Percentiles rank a stretch among this genome's conserved stretches.
phyloP scores from a whole-genome alignment of 2,113 vertebrate genomes.

The Chrysochloris asiatica region DNA sequence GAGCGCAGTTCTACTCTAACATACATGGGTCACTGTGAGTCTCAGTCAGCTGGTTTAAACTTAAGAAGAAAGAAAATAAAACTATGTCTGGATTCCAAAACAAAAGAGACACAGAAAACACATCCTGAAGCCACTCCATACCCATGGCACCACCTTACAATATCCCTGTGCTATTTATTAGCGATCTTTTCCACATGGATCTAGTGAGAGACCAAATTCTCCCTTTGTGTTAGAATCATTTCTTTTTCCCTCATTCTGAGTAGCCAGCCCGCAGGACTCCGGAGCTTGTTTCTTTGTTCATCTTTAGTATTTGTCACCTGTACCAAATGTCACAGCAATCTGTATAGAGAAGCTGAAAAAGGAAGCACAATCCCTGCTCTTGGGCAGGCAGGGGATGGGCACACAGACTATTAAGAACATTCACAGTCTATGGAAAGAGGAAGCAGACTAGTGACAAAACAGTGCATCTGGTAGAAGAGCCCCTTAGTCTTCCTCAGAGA shows the following conservation, averaged over 20 bases:
- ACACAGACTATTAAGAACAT: conserved; percentile 31
- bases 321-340: conserved; percentile 14
- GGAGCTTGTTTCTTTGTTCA: not conserved
- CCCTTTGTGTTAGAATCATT: conserved; percentile 54
- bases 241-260: not conserved
- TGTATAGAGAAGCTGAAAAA: not conserved
- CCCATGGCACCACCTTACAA: not conserved
- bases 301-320: conserved; percentile 61
- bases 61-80: conserved; percentile 51
- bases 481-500: not conserved
- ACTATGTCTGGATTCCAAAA: conserved; percentile 18
- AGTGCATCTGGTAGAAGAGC: not conserved
- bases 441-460: not conserved
- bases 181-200: not conserved
- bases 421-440: not conserved
- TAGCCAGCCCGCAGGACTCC: not conserved
- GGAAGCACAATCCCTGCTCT: conserved; percentile 38
- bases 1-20: not conserved
- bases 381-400: not conserved
- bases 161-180: not conserved
- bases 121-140: not conserved
- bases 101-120: conserved; percentile 25
- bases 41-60: not conserved
- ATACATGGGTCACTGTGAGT: not conserved
- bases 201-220: conserved; percentile 55